phyloP scores from a whole-genome alignment of 2,888 invertebrate species.

The Atrina japonica region DNA sequence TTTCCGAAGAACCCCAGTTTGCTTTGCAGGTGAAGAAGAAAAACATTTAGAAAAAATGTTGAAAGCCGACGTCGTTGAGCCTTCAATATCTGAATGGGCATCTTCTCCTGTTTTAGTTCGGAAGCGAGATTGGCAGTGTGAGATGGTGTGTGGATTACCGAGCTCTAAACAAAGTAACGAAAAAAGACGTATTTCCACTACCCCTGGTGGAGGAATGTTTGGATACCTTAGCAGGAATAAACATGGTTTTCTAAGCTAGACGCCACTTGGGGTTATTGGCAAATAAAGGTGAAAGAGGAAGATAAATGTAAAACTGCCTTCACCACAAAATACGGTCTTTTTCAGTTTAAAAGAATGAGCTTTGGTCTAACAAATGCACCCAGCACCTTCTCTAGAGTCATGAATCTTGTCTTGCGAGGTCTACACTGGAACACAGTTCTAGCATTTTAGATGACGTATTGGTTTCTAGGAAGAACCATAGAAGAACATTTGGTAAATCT shows the following conservation, averaged over 20 bases:
- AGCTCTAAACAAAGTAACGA: slow-evolving; percentile 41
- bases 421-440: slow-evolving; percentile 44
- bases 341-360: slow-evolving; percentile 41
- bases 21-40: slow-evolving; percentile 45
- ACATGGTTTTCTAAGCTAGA: slow-evolving; percentile 21
- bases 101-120: slow-evolving; percentile 39
- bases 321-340: slow-evolving; percentile 47
- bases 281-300: background rate
- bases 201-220: slow-evolving; percentile 42
- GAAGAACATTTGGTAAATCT: slow-evolving; percentile 42
- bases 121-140: slow-evolving; percentile 42
- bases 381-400: slow-evolving; percentile 33
- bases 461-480: slow-evolving; percentile 41
- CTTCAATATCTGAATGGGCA: slow-evolving; percentile 43
- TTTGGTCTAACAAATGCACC: slow-evolving; percentile 48
- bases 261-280: background rate
- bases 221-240: slow-evolving; percentile 32
- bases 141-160: slow-evolving; percentile 48
- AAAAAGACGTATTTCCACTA: slow-evolving; percentile 41
- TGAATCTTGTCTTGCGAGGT: slow-evolving; percentile 45
- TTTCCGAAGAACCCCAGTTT: slow-evolving; percentile 38
- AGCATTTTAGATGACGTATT: slow-evolving; percentile 47
- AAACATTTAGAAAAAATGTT: slow-evolving; percentile 41
- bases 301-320: slow-evolving; percentile 54
- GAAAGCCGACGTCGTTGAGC: slow-evolving; percentile 36